Conservation (phyloP, 2,888 invertebrate genomes). For the Dorcus parallelipipedus region DNA sequence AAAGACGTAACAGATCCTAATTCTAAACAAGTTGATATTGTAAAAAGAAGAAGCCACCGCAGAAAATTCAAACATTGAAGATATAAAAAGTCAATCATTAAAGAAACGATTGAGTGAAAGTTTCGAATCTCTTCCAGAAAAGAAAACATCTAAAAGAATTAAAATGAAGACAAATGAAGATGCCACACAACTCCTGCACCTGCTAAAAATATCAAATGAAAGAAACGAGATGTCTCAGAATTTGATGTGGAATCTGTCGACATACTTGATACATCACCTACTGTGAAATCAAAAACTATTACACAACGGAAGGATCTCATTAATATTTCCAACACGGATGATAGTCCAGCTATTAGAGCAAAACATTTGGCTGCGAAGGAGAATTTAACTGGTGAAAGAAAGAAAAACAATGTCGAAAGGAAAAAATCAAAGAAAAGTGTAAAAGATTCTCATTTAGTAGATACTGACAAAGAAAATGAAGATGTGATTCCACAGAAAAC, state of each 20-base stretch:
- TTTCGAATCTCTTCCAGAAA: not conserved
- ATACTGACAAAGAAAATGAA: not conserved
- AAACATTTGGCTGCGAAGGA: not conserved
- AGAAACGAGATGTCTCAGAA: not conserved
- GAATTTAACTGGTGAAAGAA: not conserved
- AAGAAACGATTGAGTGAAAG: not conserved
- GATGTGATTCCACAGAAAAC: no score
- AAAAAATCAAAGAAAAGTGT: not conserved
- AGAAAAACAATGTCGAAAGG: not conserved
- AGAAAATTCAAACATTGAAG: not conserved
- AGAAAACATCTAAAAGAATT: not conserved
- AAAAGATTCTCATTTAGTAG: not conserved
- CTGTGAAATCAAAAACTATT: not conserved
- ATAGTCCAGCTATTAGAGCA: not conserved
- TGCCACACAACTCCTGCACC: not conserved
- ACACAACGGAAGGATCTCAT: not conserved
- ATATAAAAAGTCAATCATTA: not conserved
- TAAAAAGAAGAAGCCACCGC: not conserved
- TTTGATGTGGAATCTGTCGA: constrained; percentile 4
- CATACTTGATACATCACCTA: not conserved
- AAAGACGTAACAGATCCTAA: not conserved
- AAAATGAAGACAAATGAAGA: constrained; percentile 2
- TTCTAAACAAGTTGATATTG: no score
- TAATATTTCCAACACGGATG: no score
- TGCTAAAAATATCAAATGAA: not conserved